These are phyloP conservation scores for Chinchilla lanigera DNA, from an alignment of 2,113 vertebrate species.

Conservation along the genomic window DNA sequence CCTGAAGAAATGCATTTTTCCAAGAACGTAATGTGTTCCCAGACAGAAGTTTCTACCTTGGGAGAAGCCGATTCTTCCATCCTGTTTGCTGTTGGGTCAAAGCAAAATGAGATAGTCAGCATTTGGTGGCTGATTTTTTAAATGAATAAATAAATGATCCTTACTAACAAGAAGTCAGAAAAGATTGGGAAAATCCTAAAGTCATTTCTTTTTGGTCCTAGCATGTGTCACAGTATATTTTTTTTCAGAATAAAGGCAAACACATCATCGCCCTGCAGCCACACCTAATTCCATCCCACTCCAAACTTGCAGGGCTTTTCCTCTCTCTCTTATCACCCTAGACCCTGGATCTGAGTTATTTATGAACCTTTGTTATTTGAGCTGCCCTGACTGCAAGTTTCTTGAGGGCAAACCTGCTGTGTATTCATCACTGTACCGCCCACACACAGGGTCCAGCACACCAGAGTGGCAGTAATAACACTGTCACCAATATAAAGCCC, in stretches of 20 bases:
- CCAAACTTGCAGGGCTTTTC: not conserved
- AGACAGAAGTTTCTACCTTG: not conserved
- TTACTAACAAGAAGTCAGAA: not conserved
- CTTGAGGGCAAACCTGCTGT: not conserved
- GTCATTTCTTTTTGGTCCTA: not conserved
- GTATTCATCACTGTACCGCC: not conserved
- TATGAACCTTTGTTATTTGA: not conserved
- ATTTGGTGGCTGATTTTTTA: not conserved
- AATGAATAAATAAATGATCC: constrained; percentile 9
- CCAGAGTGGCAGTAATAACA: not conserved
- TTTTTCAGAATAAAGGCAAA: not conserved
- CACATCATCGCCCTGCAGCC: not conserved
- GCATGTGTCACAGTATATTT: not conserved
- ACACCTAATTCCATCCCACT: not conserved
- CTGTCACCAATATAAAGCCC: not conserved
- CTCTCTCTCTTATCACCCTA: not conserved
- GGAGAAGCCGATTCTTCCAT: not conserved
- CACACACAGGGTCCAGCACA: not conserved
- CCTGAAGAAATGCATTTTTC: not conserved
- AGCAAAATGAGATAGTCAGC: constrained; percentile 9
- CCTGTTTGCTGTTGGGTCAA: not conserved
- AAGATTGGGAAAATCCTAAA: not conserved
- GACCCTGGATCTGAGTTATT: not conserved
- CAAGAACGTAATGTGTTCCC: not conserved
- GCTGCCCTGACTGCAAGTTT: not conserved